A percentile compares a stretch with the other conserved stretches of the same genome.
Conservation (phyloP, 2,113 vertebrate genomes). For the Corythaixoides concolor region DNA sequence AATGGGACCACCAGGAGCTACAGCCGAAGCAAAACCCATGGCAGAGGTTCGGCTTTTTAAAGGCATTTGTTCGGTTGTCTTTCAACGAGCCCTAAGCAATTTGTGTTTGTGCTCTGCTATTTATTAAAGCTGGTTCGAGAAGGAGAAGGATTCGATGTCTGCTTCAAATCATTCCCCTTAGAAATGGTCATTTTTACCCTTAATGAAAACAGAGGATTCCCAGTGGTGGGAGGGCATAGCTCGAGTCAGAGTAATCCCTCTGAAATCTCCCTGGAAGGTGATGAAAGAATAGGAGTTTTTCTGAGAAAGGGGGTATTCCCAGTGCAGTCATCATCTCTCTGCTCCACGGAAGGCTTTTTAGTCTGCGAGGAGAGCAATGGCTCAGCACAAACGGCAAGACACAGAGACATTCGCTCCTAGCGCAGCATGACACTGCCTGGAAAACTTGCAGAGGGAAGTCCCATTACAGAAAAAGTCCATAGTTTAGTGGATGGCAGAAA, state of each 20-base stretch:
- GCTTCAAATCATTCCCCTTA: constrained; percentile 36
- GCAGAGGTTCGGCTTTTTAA: background rate
- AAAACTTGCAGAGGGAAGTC: background rate
- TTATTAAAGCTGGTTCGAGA: constrained; percentile 26
- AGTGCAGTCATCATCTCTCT: background rate
- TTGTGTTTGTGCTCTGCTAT: constrained; percentile 34
- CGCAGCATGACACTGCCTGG: background rate
- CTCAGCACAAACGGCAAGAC: background rate
- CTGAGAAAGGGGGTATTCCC: background rate
- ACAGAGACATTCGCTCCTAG: accelerated
- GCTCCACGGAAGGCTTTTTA: background rate
- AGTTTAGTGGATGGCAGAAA: background rate
- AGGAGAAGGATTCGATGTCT: background rate
- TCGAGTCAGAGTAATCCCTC: background rate
- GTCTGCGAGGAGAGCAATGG: background rate
- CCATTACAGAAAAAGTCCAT: background rate
- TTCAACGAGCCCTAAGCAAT: constrained; percentile 39
- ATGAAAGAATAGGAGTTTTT: background rate
- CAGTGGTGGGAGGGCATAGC: background rate
- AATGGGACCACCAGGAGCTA: background rate
- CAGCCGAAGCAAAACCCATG: background rate
- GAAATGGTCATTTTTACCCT: background rate
- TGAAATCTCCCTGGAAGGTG: background rate
- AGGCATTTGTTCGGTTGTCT: constrained; percentile 8
- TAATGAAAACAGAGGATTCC: constrained; percentile 34